Evolutionary conservation across 2,113 vertebrate genomes (phyloP), one percentile per base, ranked within the genome.

Genomic region (Dasypus novemcinctus): DNA sequence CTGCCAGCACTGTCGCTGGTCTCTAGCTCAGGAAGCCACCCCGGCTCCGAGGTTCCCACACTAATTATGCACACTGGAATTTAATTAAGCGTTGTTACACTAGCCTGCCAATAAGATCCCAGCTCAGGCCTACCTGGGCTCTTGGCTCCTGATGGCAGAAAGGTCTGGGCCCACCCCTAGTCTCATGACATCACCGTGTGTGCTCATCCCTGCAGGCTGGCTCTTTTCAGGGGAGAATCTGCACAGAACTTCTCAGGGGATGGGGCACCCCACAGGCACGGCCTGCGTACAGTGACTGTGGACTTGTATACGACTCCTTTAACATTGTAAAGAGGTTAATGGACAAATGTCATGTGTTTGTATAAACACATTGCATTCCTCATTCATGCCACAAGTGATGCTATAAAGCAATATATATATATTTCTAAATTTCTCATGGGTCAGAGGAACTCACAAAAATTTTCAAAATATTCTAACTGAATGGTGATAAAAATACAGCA

Each of bases 221-320:
- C 63, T 84, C 54, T 68, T 89, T 79, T 87, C 13, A 10, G 23
- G 76, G 71, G 63, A 52, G 74, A 75, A 38, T 36, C 74, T 6
- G 7, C 68, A 7, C 59, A 94, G 94, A 57, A 78, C 86, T 91
- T 75, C 78, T 54, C n/a, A 11, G 86, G 18, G 82, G 93, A 66
- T 10, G 80, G 80, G 68, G 97, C 84, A 33, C 87, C 92, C 21
- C 89, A 95, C 96, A 36, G 82, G 98, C 98, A 96, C 97, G 94
- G 92, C 97, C 97, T 97, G 96, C 98, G 98, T 98, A 98, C 97
- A 85, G 97, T 98, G 98, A 97, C 98, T 98, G 98, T 98, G 99
- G 98, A 98, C 98, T 98, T 99, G 98, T 99, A 98, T 98, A 98
- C 98, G 98, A 98, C 92, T 98, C 98, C 98, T 98, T 98, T 98